phyloP scores from a whole-genome alignment of 2,888 invertebrate genomes.

The Apodemia hepburni region DNA sequence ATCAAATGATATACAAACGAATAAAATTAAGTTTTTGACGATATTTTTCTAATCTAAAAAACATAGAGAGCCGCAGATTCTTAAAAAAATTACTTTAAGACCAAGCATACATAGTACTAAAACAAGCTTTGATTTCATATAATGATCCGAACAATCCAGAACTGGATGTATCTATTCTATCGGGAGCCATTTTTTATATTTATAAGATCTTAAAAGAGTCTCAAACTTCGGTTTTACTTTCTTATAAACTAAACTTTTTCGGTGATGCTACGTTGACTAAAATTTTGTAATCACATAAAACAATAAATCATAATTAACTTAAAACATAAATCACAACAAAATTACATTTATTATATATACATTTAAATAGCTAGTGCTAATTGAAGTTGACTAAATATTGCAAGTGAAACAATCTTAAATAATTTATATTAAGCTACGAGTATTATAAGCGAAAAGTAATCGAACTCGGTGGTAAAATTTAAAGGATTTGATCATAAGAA shows the following conservation, averaged over 20 bases:
- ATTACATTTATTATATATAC: slow-evolving; percentile 26
- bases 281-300: slow-evolving; percentile 1
- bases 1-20: no score
- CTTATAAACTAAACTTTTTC: slow-evolving; percentile 1
- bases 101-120: no score
- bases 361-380: slow-evolving; percentile 30
- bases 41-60: no score
- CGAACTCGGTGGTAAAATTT: slow-evolving; percentile 61
- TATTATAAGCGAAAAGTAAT: slow-evolving; percentile 52
- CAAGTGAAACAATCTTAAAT: slow-evolving; percentile 49
- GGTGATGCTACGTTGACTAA: slow-evolving; percentile 2
- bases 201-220: background rate
- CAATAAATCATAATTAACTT: background rate
- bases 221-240: background rate
- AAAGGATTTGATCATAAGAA: background rate
- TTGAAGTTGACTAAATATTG: slow-evolving; percentile 60
- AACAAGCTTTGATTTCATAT: no score
- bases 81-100: no score
- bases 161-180: no score
- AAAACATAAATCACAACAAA: slow-evolving; percentile 4
- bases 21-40: no score
- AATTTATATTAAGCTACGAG: slow-evolving; percentile 48
- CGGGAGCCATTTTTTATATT: no score
- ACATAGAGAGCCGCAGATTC: no score
- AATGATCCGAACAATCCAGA: no score